phyloP scores from a whole-genome alignment of 2,888 invertebrate genomes.

The Aquatica leii region DNA sequence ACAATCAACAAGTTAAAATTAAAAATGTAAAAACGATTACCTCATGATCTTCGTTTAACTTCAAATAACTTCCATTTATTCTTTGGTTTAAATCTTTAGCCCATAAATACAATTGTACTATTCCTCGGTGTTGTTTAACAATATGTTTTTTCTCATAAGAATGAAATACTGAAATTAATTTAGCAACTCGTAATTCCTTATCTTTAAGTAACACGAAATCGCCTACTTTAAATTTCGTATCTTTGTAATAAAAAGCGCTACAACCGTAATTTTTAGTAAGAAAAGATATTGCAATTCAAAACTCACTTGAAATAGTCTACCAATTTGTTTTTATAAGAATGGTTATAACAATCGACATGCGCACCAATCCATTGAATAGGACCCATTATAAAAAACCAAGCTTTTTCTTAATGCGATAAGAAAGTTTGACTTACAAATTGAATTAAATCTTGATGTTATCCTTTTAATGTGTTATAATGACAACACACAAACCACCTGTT shows the following conservation, averaged over 20 bases:
- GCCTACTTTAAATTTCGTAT: slow-evolving; percentile 23
- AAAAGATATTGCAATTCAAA: background rate
- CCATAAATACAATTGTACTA: slow-evolving; percentile 41
- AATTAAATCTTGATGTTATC: too few relatives aligned
- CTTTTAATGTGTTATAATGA: too few relatives aligned
- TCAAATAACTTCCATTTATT: slow-evolving; percentile 23
- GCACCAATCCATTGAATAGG: slow-evolving; percentile 17
- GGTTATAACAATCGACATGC: too few relatives aligned
- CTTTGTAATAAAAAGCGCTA: slow-evolving; percentile 28
- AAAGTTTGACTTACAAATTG: too few relatives aligned
- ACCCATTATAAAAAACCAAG: slow-evolving; percentile 4
- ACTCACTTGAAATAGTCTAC: background rate
- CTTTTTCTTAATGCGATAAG: too few relatives aligned
- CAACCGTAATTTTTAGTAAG: background rate
- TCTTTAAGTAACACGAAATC: slow-evolving; percentile 28
- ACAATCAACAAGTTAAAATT: too few relatives aligned
- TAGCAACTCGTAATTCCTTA: slow-evolving; percentile 12
- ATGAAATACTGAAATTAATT: slow-evolving; percentile 27
- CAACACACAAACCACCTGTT: slow-evolving; percentile 11
- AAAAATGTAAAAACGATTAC: slow-evolving; percentile 38
- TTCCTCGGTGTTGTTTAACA: slow-evolving; percentile 18
- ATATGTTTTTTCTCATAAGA: slow-evolving; percentile 15
- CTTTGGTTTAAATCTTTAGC: slow-evolving; percentile 33
- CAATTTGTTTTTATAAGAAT: too few relatives aligned
- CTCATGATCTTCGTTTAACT: slow-evolving; percentile 43